Evolutionary conservation across 53 echinoderm and acorn worm genomes (phyloP), one percentile per base, ranked within the genome.

Genomic region (Arbacia lixula): DNA sequence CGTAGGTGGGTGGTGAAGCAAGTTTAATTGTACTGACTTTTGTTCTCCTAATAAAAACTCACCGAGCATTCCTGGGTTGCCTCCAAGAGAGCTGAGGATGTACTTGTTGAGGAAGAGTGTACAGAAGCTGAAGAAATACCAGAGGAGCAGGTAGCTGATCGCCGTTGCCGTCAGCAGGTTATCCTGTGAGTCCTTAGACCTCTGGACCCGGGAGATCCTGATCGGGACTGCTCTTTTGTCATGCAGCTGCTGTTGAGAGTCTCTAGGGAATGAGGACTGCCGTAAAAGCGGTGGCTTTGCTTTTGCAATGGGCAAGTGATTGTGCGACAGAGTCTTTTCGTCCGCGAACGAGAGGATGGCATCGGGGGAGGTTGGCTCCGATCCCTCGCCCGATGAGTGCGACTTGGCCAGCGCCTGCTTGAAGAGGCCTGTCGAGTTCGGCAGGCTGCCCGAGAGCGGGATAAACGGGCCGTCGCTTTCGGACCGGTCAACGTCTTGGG

Each of bases 91-190:
- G 36, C 94, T 94, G 36, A 98, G 76, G 57, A 98, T 98, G 57
- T 98, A 94, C 43, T 98, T 98, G 56, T 98, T 98, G 68, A 98
- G 89, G 87, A 98, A 98, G 14, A 98, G 81, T 11, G 98, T 98
- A 65, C 98, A 98, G 76, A 98, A 98, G 82, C 98, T 98, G 58
- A 94, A 98, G 76, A 98, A 88, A 66, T 98, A 94, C 98, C 98
- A 98, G 51, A 94, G 84, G 0, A 76, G 34, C 17, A 98, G 83
- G 62, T 98, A 98, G 1, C 25, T 62, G 19, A 98, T 76, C 1
- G 98, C 94, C 6, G 84, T 84, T 52, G 64, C 28, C 17, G 93
- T 94, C 78, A 98, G 36, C 1, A 98, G 83, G 55, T 90, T 92
- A 62, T 97, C 97, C 34, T 87, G 50, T 60, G 68, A 85, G 20